Conservation (phyloP, 2,797 vertebrate species). For the Sebastolobus alascanus region DNA sequence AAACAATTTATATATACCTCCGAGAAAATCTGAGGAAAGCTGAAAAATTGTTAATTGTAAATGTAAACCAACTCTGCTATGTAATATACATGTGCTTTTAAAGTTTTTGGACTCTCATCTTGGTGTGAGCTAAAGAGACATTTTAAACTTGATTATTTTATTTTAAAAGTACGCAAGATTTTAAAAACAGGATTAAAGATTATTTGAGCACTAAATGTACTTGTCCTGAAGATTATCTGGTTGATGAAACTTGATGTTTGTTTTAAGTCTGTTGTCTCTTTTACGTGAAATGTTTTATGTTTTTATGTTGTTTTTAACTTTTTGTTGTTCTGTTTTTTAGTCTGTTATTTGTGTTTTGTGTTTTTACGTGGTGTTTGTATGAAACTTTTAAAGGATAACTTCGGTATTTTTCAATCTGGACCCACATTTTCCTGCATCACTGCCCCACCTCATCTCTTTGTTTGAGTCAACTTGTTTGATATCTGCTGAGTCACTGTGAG, state of each 20-base stretch:
- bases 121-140: not conserved
- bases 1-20: not conserved
- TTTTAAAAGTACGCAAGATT: not conserved
- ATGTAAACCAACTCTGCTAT: not conserved
- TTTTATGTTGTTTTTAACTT: no score
- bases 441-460: not conserved
- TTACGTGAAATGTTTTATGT: no score
- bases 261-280: no score
- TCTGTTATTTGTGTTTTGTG: no score
- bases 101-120: not conserved
- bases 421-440: not conserved
- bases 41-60: not conserved
- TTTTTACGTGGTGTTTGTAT: no score
- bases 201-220: no score
- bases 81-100: not conserved
- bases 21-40: not conserved
- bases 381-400: no score
- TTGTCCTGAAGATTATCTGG: no score
- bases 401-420: no score
- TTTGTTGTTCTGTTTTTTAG: no score
- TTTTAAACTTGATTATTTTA: not conserved
- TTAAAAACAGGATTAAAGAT: not conserved
- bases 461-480: slow-evolving; percentile 6
- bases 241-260: no score
- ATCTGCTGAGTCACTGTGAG: slow-evolving; percentile 39